Conservation (phyloP, 2,113 vertebrate genomes). For the Alosa alosa region DNA sequence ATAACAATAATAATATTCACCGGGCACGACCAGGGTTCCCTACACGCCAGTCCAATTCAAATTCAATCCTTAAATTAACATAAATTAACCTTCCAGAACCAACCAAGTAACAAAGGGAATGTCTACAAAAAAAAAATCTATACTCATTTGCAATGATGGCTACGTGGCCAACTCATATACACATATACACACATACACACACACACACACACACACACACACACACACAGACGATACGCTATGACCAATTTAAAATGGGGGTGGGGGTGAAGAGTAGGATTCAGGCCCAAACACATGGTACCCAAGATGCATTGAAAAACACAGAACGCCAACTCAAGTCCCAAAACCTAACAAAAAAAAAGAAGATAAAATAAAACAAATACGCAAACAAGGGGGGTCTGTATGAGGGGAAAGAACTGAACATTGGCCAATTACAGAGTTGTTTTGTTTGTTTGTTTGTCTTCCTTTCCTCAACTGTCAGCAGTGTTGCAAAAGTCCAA, state of each 20-base stretch:
- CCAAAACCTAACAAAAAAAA: conserved; percentile 9
- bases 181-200: not conserved
- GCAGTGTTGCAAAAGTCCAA: not conserved
- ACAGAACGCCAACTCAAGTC: conserved; percentile 10
- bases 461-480: not conserved
- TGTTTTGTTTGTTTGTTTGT: not conserved
- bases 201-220: not conserved
- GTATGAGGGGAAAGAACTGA: too few species aligned
- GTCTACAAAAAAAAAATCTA: conserved; percentile 41
- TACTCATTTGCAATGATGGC: conserved; percentile 25
- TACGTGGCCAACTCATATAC: conserved; percentile 22
- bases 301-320: not conserved
- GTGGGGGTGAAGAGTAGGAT: not conserved
- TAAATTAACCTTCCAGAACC: conserved; percentile 40
- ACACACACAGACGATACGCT: not conserved
- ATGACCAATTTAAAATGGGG: not conserved
- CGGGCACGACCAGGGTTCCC: conserved; percentile 30
- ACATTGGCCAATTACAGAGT: too few species aligned
- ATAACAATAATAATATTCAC: not conserved
- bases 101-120: conserved; percentile 43
- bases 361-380: not conserved
- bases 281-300: not conserved
- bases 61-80: conserved; percentile 29
- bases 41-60: conserved; percentile 25
- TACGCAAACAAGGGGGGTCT: not conserved